Percentiles rank a stretch among this genome's conserved stretches.
Conservation (phyloP, 2,113 vertebrate species). For the Tyrannus savana region DNA sequence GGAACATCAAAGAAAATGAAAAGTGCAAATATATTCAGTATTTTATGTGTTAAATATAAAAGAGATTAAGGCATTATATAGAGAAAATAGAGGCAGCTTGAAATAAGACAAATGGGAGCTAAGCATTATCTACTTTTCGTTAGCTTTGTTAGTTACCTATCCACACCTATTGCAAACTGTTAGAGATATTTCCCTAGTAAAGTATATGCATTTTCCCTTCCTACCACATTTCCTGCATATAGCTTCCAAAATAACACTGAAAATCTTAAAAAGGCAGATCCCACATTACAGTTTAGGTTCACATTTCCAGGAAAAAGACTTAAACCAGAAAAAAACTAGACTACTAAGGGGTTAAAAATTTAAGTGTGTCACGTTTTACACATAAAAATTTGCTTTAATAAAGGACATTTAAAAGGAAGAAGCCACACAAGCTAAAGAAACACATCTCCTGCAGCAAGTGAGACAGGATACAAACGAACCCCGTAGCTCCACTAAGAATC, state of each 20-base stretch:
- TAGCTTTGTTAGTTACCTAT: conserved; percentile 14
- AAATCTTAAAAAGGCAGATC: conserved; percentile 37
- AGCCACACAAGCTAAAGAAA: conserved; percentile 24
- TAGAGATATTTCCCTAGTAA: conserved; percentile 17
- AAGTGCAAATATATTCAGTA: conserved; percentile 8
- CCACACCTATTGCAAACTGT: background rate
- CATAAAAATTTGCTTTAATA: conserved; percentile 30
- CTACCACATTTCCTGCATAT: conserved; percentile 19
- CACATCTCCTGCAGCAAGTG: conserved; percentile 46
- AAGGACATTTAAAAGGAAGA: conserved; percentile 15
- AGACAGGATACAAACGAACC: conserved; percentile 22
- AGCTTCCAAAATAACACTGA: conserved; percentile 41
- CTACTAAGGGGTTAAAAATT: conserved; percentile 28
- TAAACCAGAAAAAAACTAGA: background rate
- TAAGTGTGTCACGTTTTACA: conserved; percentile 17
- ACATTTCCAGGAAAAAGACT: conserved; percentile 39
- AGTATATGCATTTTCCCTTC: conserved; percentile 1
- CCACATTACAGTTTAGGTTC: background rate
- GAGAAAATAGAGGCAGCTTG: background rate
- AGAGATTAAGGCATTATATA: background rate
- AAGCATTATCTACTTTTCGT: background rate
- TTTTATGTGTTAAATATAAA: background rate
- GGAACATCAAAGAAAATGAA: conserved; percentile 30
- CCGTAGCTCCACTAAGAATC: background rate
- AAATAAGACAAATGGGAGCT: background rate